Percentiles rank a stretch among this genome's conserved stretches.
phyloP scores from a whole-genome alignment of 2,888 invertebrate genomes.

The Erebia epiphron region DNA sequence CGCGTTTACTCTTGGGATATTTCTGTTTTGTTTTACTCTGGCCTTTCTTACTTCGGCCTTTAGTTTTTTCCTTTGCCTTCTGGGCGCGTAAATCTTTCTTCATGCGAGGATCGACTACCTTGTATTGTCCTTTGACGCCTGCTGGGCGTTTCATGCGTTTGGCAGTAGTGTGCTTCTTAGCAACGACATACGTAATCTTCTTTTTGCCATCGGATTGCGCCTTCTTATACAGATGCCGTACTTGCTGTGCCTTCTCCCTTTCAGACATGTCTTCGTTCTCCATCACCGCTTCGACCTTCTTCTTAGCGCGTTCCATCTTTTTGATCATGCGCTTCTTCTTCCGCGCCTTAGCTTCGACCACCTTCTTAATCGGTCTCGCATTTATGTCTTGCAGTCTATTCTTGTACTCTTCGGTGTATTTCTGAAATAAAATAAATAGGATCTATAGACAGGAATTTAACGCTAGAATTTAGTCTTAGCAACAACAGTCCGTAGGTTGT shows the following conservation, averaged over 20 bases:
- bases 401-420: slow-evolving; percentile 92
- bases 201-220: slow-evolving; percentile 92
- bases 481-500: too few relatives aligned
- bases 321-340: slow-evolving; percentile 95
- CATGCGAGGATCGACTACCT: slow-evolving; percentile 97
- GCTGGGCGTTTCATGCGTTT: slow-evolving; percentile 90
- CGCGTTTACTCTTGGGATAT: slow-evolving; percentile 58
- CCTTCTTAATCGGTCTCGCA: slow-evolving; percentile 97
- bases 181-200: slow-evolving; percentile 96
- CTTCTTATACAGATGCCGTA: slow-evolving; percentile 96
- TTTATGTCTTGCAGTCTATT: slow-evolving; percentile 93
- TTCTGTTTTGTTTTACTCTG: slow-evolving; percentile 48
- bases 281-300: slow-evolving; percentile 96
- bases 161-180: slow-evolving; percentile 92
- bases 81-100: slow-evolving; percentile 94
- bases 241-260: slow-evolving; percentile 95
- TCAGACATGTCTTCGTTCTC: slow-evolving; percentile 95
- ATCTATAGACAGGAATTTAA: neutral
- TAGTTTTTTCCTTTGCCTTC: slow-evolving; percentile 84
- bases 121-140: slow-evolving; percentile 95
- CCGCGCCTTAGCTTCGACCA: slow-evolving; percentile 98
- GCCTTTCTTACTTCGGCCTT: slow-evolving; percentile 71
- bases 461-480: neutral
- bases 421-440: slow-evolving; percentile 68
- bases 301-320: slow-evolving; percentile 96